These are phyloP conservation scores for Cyanoramphus novaezelandiae DNA, from an alignment of 2,113 vertebrate species.

Conservation along the genomic window DNA sequence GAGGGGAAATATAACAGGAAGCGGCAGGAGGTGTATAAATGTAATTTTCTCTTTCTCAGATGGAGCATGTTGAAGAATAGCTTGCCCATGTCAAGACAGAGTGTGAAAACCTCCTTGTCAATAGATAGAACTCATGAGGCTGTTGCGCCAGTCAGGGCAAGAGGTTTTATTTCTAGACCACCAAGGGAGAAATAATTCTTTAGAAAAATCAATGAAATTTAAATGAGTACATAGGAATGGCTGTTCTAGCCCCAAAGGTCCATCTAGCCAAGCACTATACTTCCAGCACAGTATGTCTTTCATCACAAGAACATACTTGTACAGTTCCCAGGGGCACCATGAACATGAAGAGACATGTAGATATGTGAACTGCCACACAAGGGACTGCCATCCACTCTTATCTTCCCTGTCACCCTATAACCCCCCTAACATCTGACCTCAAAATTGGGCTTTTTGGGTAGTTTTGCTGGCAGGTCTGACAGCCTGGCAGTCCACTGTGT, in stretches of 20 bases:
- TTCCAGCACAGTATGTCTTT: constrained; percentile 5
- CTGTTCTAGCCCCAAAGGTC: background rate
- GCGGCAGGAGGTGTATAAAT: background rate
- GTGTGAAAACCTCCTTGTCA: constrained; percentile 13
- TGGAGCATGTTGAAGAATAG: background rate
- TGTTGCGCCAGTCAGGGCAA: background rate
- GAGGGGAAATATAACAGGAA: background rate
- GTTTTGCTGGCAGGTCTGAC: background rate
- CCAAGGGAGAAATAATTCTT: constrained; percentile 19
- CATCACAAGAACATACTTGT: background rate
- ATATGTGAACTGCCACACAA: background rate
- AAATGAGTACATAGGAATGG: constrained; percentile 19
- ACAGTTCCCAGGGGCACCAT: background rate
- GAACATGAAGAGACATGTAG: background rate
- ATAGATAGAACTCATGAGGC: background rate
- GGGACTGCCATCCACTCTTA: fast-evolving
- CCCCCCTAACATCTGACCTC: fast-evolving
- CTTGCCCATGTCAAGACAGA: background rate
- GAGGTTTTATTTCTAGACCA: constrained; percentile 14
- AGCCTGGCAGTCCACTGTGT: background rate
- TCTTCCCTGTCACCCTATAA: background rate
- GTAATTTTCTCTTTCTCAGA: constrained; percentile 39
- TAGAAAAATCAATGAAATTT: constrained; percentile 42
- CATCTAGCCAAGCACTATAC: background rate
- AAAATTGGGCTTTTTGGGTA: background rate